These are phyloP conservation scores for Aphis gossypii DNA, from an alignment of 1,140 invertebrate species.

Conservation along the genomic window DNA sequence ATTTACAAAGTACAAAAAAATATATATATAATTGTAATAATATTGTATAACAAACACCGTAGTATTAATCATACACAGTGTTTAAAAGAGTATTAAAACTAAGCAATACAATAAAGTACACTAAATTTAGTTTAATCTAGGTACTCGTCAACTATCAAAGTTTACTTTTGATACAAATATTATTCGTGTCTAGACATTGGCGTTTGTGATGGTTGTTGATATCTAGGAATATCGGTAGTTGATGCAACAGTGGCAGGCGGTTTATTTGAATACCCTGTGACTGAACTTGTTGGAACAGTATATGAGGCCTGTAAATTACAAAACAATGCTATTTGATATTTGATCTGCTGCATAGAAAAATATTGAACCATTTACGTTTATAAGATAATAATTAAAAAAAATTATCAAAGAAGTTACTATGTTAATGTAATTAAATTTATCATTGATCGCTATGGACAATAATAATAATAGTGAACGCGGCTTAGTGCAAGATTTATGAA, in stretches of 20 bases:
- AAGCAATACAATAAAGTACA: background rate
- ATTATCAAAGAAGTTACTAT: too few species aligned
- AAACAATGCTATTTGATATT: background rate
- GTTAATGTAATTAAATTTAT: too few species aligned
- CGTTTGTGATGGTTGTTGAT: background rate
- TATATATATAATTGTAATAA: constrained; percentile 29
- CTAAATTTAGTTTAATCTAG: too few species aligned
- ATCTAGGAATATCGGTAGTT: background rate
- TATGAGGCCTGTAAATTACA: constrained; percentile 3
- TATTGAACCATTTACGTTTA: too few species aligned
- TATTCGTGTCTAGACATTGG: constrained; percentile 17
- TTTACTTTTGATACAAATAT: background rate
- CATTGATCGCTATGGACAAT: too few species aligned
- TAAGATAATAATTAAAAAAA: too few species aligned
- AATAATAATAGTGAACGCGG: background rate
- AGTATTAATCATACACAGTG: background rate
- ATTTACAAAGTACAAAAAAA: constrained; percentile 18
- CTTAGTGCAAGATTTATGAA: too few species aligned
- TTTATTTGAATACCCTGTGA: constrained; percentile 24
- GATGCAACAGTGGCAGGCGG: background rate
- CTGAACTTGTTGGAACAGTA: background rate
- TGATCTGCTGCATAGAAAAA: too few species aligned
- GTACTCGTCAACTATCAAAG: background rate
- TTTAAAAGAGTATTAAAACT: background rate
- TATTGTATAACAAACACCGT: constrained; percentile 1